Base-by-base conservation (phyloP, 2,113 vertebrate species). In the Dermatemys mawii region DNA sequence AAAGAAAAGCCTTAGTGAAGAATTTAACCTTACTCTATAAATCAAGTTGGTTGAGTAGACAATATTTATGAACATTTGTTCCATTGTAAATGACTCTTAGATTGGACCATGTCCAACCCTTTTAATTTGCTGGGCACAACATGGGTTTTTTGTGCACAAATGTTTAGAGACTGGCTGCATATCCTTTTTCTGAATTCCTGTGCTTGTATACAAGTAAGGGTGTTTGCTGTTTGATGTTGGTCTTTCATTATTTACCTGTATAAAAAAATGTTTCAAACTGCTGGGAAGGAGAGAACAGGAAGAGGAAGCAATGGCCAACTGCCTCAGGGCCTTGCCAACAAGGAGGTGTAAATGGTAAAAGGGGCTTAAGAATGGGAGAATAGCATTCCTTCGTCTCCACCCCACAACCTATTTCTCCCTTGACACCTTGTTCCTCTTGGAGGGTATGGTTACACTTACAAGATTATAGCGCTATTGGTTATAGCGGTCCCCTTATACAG, bases 51-150 rank as follows among this genome's bases (percentile, higher is more conserved):
- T 87, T 57, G 14, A 41, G 51, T 83, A 1, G 0, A 1, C 46
- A 26, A 3, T 78, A 44, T 10, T 73, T 0, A 0, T 1, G 1
- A 48, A 70, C 22, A 38, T 90, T 91, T 86, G 4, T 14, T 51
- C 6, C 14, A 26, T 41, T 83, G 13, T 73, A 22, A n/a, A 78
- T 73, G 54, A 24, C 21, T 53, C n/a, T 24, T 84, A 51, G 8
- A 0, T 19, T 54, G 70, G 53, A n/a, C 49, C 2, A 24, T n/a
- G n/a, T 57, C 50, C 14, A 5, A 48, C 83, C 70, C 89, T 11
- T 35, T 67, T 67, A 67, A 35, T n/a, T 63, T n/a, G 32, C 32
- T 70, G 63, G 63, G n/a, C 21, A n/a, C 41, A 50, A 9, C 21
- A 17, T 8, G 22, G 26, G n/a, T 92, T 87, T 57, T 78, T 16